Conservation (phyloP, 2,888 invertebrate genomes). For the Eupithecia insigniata region DNA sequence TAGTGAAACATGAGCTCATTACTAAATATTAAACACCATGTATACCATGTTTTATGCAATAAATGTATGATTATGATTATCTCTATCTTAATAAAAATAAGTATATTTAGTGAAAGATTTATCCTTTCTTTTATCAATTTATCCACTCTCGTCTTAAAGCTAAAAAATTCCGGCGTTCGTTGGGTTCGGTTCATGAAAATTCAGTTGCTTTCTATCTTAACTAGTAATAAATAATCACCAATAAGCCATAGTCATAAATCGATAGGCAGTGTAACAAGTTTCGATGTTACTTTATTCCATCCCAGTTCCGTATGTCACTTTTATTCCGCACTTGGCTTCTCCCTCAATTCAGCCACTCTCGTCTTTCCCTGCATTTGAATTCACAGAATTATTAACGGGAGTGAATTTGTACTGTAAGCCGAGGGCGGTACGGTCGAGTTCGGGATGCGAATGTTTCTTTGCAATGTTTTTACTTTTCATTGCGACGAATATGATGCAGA, state of each 20-base stretch:
- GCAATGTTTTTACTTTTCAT: conserved; percentile 81
- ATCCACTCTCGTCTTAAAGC: background rate
- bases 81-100: too few relatives aligned
- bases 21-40: too few relatives aligned
- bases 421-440: conserved; percentile 25
- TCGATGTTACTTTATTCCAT: conserved; percentile 12
- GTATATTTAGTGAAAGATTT: too few relatives aligned
- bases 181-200: background rate
- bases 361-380: conserved; percentile 77
- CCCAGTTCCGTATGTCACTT: conserved; percentile 67
- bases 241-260: background rate
- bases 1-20: too few relatives aligned
- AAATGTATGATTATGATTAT: too few relatives aligned
- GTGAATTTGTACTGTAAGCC: conserved; percentile 45
- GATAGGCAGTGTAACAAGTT: conserved; percentile 4
- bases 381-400: conserved; percentile 54
- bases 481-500: conserved; percentile 81
- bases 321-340: conserved; percentile 80
- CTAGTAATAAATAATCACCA: background rate
- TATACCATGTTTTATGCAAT: too few relatives aligned
- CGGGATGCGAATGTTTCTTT: conserved; percentile 45
- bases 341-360: conserved; percentile 80
- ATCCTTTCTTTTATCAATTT: background rate
- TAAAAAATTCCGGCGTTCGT: background rate
- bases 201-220: background rate